phyloP scores from a whole-genome alignment of 2,797 vertebrate genomes.

The Trichosurus vulpecula region DNA sequence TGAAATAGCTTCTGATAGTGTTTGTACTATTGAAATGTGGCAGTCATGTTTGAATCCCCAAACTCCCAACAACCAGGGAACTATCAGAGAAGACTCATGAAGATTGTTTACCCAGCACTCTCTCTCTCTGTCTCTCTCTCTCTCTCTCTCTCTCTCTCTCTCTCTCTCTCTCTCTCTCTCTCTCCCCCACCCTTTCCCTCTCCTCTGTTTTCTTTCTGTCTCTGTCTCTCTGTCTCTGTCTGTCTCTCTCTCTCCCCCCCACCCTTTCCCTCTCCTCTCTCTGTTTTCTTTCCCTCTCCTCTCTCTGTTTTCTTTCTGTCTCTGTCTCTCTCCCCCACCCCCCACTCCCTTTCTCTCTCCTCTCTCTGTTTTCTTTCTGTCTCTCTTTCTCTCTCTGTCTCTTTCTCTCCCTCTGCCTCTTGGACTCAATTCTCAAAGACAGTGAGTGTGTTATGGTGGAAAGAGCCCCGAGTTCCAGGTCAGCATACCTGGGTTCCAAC shows the following conservation, averaged over 20 bases:
- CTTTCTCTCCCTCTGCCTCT: background rate
- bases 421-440: background rate
- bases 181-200: too few species aligned
- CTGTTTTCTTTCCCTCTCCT: too few species aligned
- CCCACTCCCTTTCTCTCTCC: too few species aligned
- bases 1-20: slow-evolving; percentile 54
- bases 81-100: slow-evolving; percentile 35
- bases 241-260: background rate
- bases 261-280: too few species aligned
- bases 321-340: background rate
- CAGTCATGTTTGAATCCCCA: slow-evolving; percentile 55
- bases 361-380: too few species aligned
- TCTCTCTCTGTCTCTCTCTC: background rate
- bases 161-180: background rate
- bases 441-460: background rate
- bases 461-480: background rate
- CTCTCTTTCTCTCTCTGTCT: background rate
- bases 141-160: background rate
- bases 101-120: slow-evolving; percentile 7
- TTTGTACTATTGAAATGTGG: slow-evolving; percentile 40
- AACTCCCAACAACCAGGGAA: slow-evolving; percentile 6
- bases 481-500: background rate
- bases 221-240: background rate
- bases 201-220: too few species aligned
- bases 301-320: too few species aligned